Evolutionary conservation across 2,888 invertebrate genomes (phyloP), one percentile per base, ranked within the genome.

Genomic region (Deilephila elpenor): DNA sequence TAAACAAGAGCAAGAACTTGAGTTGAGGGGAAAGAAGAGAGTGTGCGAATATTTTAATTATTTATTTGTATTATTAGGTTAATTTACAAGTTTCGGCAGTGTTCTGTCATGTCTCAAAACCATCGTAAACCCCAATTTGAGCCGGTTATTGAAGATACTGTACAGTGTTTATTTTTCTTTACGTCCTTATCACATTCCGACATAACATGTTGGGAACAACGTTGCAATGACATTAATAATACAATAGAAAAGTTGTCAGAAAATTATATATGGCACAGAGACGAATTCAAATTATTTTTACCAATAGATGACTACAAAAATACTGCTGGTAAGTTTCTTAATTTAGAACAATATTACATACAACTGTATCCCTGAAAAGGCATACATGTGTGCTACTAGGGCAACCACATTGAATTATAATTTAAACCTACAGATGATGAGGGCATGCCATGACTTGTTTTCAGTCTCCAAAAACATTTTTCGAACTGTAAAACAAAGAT

Each of bases 161-260:
- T 98, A 44, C 97, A 97, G 87, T 97, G 97, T 89, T 96, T 95
- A 78, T 88, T 97, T 79, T 98, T 97, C 90, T 96, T 96, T n/a
- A 88, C 93, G 72, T 86, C 94, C 74, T 86, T 92, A 74, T 2
- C 51, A 8, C 90, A 91, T 73, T 79, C 86, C 19, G 81, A 91
- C 73, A 51, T 87, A 72, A 83, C 87, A 59, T 91, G 95, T 70
- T 88, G 87, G 86, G 82, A 88, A 77, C 70, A 84, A 19, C 76
- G 92, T 51, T 89, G 89, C 77, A 74, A 80, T 59, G 76, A 83
- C 32, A 76, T 94, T 11, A 93, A 94, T 80, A 77, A 78, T 74
- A 79, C 95, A 44, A 92, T 96, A 44, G 86, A 93, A 73, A 88
- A 90, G 74, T 91, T 96, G 75, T 91, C 96, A 1, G 70, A 80